Conservation (phyloP, 2,888 invertebrate species). For the Epinotia demarniana region DNA sequence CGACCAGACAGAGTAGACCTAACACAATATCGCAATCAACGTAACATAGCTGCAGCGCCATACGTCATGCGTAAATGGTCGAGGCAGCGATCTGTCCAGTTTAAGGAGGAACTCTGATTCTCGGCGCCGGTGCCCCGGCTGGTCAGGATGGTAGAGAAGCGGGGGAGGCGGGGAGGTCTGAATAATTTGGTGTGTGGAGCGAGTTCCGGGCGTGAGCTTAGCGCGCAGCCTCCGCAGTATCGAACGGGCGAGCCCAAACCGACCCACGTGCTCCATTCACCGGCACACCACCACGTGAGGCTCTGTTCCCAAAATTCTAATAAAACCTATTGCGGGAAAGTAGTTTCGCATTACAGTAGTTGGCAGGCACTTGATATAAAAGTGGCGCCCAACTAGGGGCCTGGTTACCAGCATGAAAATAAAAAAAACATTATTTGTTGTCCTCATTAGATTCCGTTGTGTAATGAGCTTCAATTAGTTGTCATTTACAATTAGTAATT, state of each 20-base stretch:
- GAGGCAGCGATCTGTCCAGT: constrained; percentile 56
- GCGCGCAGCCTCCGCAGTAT: constrained; percentile 65
- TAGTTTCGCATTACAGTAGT: constrained; percentile 5
- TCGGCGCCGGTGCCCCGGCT: constrained; percentile 47
- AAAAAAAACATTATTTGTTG: not conserved
- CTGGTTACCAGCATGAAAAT: constrained; percentile 1
- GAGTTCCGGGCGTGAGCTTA: constrained; percentile 58
- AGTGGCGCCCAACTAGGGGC: constrained; percentile 52
- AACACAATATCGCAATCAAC: constrained; percentile 56
- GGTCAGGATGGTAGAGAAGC: constrained; percentile 44
- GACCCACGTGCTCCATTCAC: constrained; percentile 62
- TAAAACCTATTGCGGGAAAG: not conserved
- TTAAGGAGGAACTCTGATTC: constrained; percentile 61
- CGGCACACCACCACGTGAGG: constrained; percentile 55
- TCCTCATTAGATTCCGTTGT: not conserved
- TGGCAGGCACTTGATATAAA: constrained; percentile 40
- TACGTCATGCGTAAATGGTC: constrained; percentile 63
- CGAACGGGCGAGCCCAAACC: constrained; percentile 60
- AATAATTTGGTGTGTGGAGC: constrained; percentile 56
- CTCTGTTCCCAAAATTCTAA: constrained; percentile 6
- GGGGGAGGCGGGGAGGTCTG: constrained; percentile 59
- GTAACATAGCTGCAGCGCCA: constrained; percentile 57
- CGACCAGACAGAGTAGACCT: constrained; percentile 53
- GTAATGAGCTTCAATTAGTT: not conserved
- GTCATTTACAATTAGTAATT: not conserved